Percentiles rank a stretch among this genome's conserved stretches.
Evolutionary conservation across 2,797 vertebrate genomes (phyloP).

Genomic region (Sparidentex hasta): DNA sequence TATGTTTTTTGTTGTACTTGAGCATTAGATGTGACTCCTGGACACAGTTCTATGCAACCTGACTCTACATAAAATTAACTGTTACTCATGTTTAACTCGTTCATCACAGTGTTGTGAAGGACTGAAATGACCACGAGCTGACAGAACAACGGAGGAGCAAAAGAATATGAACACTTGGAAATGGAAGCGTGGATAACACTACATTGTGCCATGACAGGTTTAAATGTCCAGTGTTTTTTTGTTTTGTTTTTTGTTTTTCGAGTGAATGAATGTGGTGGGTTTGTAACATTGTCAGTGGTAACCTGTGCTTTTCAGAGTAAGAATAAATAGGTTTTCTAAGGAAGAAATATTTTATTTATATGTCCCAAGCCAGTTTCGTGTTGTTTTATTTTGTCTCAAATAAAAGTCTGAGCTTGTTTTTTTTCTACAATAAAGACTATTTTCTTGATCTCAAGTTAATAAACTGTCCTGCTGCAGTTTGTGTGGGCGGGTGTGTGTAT

Average conservation of each 20-base stretch:
- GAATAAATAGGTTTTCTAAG: constrained; percentile 51
- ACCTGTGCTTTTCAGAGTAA: constrained; percentile 33
- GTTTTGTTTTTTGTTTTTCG: not conserved
- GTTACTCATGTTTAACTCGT: not conserved
- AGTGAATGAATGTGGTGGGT: constrained; percentile 15
- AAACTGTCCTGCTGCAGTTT: not conserved
- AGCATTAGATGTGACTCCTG: not conserved
- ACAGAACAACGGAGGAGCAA: constrained; percentile 8
- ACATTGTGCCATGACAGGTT: constrained; percentile 10
- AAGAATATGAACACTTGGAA: not conserved
- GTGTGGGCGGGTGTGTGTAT: constrained; percentile 7
- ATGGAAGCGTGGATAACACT: not conserved
- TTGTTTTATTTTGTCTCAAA: constrained; percentile 47
- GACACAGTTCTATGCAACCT: not conserved
- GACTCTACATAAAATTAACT: constrained; percentile 7
- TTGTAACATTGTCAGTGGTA: constrained; percentile 13
- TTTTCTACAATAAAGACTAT: constrained; percentile 82
- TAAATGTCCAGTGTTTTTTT: not conserved
- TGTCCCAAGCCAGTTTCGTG: constrained; percentile 55
- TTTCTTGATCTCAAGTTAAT: constrained; percentile 53
- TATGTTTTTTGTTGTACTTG: constrained; percentile 13
- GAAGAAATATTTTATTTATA: constrained; percentile 81
- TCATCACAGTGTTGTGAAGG: constrained; percentile 10
- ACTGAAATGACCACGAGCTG: not conserved
- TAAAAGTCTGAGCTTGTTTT: constrained; percentile 51